Percentiles rank a stretch among this genome's conserved stretches.
These are phyloP conservation scores for Adineta ricciae DNA, from an alignment of 2,888 invertebrate genomes.

Conservation along the genomic window DNA sequence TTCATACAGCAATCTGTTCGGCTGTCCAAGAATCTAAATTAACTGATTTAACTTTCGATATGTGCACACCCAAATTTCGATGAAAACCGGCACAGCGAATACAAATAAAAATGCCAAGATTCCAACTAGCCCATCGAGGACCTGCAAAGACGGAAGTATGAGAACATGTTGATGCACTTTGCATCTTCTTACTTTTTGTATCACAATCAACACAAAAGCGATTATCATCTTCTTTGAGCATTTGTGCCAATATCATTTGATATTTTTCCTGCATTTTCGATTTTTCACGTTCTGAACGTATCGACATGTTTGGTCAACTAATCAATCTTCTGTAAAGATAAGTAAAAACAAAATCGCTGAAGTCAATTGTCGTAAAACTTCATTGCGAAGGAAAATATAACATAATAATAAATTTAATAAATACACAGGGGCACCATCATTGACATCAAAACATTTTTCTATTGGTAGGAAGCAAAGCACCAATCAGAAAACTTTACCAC, in stretches of 20 bases:
- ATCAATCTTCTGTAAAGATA: too few species aligned
- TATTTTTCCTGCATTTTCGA: constrained; percentile 57
- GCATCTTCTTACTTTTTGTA: constrained; percentile 63
- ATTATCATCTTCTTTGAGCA: constrained; percentile 96
- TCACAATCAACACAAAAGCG: constrained; percentile 99
- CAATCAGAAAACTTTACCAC: too few species aligned
- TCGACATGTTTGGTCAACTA: not conserved
- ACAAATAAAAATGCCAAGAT: constrained; percentile 91
- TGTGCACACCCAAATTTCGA: constrained; percentile 92
- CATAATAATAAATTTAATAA: too few species aligned
- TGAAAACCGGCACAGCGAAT: constrained; percentile 98
- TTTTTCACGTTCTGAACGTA: constrained; percentile 39
- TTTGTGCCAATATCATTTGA: constrained; percentile 75
- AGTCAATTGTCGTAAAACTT: too few species aligned
- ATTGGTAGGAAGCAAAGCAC: too few species aligned
- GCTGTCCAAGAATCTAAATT: constrained; percentile 96
- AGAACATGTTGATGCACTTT: too few species aligned
- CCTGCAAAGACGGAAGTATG: constrained; percentile 47
- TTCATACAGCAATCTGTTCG: constrained; percentile 76
- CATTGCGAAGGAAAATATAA: too few species aligned
- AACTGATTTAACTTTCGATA: constrained; percentile 94
- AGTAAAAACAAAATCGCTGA: too few species aligned
- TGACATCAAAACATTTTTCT: too few species aligned
- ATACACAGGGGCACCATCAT: too few species aligned
- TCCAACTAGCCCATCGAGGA: constrained; percentile 98